These are phyloP conservation scores for Drosophila lini DNA, from an alignment of 1,140 invertebrate species.

Conservation along the genomic window DNA sequence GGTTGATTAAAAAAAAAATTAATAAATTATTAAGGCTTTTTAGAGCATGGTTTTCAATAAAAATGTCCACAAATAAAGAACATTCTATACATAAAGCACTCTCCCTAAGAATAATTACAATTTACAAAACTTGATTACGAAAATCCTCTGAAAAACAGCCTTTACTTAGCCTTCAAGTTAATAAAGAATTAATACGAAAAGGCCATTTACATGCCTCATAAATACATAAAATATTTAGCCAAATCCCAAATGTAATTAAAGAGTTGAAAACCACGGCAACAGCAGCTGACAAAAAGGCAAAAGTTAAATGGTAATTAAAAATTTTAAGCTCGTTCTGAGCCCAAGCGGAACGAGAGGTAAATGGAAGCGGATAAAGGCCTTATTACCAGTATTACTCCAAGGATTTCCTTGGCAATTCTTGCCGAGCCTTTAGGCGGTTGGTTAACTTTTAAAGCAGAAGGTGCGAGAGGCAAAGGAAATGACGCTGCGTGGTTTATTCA, in stretches of 20 bases:
- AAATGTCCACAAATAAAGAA: not conserved
- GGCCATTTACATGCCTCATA: slow-evolving; percentile 53
- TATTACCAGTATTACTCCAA: slow-evolving; percentile 20
- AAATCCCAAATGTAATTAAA: slow-evolving; percentile 59
- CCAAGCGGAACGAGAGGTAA: slow-evolving; percentile 18
- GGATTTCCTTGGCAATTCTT: slow-evolving; percentile 31
- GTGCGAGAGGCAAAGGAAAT: slow-evolving; percentile 16
- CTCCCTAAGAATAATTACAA: too few species aligned
- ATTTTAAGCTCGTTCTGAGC: slow-evolving; percentile 47
- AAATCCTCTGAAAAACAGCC: not conserved
- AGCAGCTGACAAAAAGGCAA: slow-evolving; percentile 38
- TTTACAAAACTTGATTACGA: not conserved
- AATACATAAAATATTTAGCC: slow-evolving; percentile 40
- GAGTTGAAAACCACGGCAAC: slow-evolving; percentile 29
- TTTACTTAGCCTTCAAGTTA: slow-evolving; percentile 31
- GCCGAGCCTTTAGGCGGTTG: slow-evolving; percentile 8
- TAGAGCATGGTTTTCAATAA: not conserved
- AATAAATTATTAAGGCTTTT: not conserved
- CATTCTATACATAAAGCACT: not conserved
- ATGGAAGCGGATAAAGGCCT: slow-evolving; percentile 3
- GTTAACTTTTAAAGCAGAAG: slow-evolving; percentile 19
- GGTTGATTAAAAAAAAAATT: slow-evolving; percentile 8
- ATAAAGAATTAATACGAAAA: slow-evolving; percentile 32
- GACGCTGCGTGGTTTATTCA: slow-evolving; percentile 36
- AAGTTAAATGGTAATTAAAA: slow-evolving; percentile 60